Conservation (phyloP, 2,888 invertebrate genomes). For the Phyllotreta striolata region DNA sequence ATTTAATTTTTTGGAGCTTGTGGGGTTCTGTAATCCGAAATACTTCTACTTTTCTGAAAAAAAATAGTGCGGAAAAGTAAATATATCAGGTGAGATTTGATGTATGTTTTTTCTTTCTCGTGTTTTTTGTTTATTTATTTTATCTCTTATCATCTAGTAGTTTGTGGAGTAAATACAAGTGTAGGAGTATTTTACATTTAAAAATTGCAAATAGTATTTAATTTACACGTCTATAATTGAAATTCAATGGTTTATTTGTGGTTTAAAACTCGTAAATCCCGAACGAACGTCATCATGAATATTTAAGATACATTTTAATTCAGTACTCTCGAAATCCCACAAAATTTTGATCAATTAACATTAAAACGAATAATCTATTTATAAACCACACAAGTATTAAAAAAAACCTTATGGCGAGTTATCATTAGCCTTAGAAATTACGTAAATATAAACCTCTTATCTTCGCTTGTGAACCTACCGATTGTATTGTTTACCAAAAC, state of each 20-base stretch:
- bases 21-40: constrained; percentile 4
- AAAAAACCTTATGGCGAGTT: neutral
- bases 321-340: too few species aligned
- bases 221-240: too few species aligned
- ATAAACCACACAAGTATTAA: too few species aligned
- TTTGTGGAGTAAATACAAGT: too few species aligned
- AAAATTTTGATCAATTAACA: too few species aligned
- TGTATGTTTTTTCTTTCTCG: constrained; percentile 22
- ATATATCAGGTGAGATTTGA: constrained; percentile 39
- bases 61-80: constrained; percentile 40
- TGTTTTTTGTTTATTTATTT: constrained; percentile 2
- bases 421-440: constrained; percentile 15
- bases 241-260: too few species aligned
- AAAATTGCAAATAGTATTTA: too few species aligned
- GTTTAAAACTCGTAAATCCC: too few species aligned
- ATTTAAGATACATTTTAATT: too few species aligned
- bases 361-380: too few species aligned
- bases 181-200: too few species aligned
- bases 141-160: constrained; percentile 13
- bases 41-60: constrained; percentile 42
- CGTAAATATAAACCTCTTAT: constrained; percentile 21
- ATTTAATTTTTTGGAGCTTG: neutral
- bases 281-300: too few species aligned
- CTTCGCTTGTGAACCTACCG: neutral
- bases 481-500: constrained; percentile 3